phyloP scores from a whole-genome alignment of 2,797 vertebrate genomes.

The Peromyscus nudipes region DNA sequence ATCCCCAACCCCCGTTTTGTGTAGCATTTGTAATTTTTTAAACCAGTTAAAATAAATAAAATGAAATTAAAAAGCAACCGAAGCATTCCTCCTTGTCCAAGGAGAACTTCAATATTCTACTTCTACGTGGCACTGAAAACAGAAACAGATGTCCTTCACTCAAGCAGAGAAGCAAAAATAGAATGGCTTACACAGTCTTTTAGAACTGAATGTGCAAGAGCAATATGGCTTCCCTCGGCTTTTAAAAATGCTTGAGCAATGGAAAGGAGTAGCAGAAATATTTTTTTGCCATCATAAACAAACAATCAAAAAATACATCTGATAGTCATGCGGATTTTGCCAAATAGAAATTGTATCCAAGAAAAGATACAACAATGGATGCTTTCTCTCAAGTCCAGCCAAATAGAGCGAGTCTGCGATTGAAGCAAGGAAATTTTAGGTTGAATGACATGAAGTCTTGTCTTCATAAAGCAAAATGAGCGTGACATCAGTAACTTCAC shows the following conservation, averaged over 20 bases:
- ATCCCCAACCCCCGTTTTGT: not conserved
- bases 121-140: constrained; percentile 82
- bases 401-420: not conserved
- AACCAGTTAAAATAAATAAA: not conserved
- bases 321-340: constrained; percentile 33
- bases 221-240: not conserved
- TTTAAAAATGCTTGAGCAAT: constrained; percentile 28
- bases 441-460: constrained; percentile 13
- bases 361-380: constrained; percentile 22
- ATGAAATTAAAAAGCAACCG: not conserved
- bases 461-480: constrained; percentile 34
- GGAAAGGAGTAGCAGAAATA: constrained; percentile 61
- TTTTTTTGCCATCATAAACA: constrained; percentile 17
- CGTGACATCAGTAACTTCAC: not conserved
- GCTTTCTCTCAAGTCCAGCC: constrained; percentile 38
- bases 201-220: constrained; percentile 23
- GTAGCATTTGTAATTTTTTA: constrained; percentile 64
- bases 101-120: constrained; percentile 54
- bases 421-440: not conserved
- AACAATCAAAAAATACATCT: not conserved
- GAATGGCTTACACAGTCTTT: constrained; percentile 64
- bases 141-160: constrained; percentile 85
- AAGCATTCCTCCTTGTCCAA: constrained; percentile 58
- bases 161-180: constrained; percentile 78
- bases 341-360: constrained; percentile 51